These are phyloP conservation scores for Willowsia nigromaculata DNA, from an alignment of 2,888 invertebrate species.

Conservation along the genomic window DNA sequence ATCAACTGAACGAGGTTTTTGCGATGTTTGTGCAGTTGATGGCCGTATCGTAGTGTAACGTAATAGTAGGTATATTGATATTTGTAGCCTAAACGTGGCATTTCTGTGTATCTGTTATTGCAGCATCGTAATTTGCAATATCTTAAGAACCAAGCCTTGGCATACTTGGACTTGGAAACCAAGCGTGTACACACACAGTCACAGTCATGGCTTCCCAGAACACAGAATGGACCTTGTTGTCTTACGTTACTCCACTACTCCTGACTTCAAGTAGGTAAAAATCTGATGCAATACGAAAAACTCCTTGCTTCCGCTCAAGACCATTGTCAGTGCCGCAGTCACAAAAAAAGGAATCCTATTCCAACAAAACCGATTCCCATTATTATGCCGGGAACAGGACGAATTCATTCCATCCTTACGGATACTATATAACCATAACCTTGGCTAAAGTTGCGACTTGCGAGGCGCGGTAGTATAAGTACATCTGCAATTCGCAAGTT, in stretches of 20 bases:
- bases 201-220: background rate
- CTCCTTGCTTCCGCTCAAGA: constrained; percentile 31
- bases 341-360: background rate
- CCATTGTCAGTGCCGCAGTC: constrained; percentile 40
- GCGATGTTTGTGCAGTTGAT: background rate
- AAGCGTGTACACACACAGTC: constrained; percentile 9
- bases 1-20: background rate
- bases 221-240: constrained; percentile 2
- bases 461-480: no score
- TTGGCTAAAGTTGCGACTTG: background rate
- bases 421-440: background rate
- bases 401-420: constrained; percentile 5
- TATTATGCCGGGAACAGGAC: background rate
- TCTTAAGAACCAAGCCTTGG: constrained; percentile 20
- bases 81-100: background rate
- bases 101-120: background rate
- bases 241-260: background rate
- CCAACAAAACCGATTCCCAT: constrained; percentile 8
- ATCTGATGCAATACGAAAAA: background rate
- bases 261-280: background rate
- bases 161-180: constrained; percentile 37
- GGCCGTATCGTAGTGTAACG: no score
- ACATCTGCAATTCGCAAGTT: background rate
- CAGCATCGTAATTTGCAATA: background rate
- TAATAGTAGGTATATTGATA: background rate